These are phyloP conservation scores for Heliocidaris tuberculata DNA, from an alignment of 35 echinoderm and acorn worm species.

Conservation along the genomic window DNA sequence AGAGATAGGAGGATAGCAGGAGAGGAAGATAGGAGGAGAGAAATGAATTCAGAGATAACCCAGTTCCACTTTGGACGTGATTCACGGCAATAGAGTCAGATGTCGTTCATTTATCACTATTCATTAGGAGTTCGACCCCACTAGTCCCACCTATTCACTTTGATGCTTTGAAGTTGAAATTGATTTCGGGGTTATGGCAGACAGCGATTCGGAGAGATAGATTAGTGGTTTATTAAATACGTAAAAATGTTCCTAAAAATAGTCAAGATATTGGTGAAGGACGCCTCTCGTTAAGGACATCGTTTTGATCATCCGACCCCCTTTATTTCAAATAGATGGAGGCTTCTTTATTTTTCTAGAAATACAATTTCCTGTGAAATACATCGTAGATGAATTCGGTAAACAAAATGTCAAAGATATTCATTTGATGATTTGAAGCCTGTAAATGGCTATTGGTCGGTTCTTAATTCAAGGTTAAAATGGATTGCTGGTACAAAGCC, in stretches of 20 bases:
- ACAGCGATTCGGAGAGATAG: not conserved
- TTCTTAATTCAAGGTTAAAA: not conserved
- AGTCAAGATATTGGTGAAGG: not conserved
- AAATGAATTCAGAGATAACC: conserved; percentile 19
- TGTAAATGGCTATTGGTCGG: not conserved
- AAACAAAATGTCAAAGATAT: not conserved
- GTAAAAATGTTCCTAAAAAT: not conserved
- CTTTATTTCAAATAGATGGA: not conserved
- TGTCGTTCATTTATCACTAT: conserved; percentile 35
- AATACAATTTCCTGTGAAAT: not conserved
- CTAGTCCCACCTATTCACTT: conserved; percentile 22
- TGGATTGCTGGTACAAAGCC: not conserved
- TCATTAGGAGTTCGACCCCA: conserved; percentile 15
- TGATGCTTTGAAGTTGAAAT: conserved; percentile 28
- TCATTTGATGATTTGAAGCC: not conserved
- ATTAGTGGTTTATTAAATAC: not conserved
- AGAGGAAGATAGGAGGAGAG: not conserved
- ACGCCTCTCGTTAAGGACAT: not conserved
- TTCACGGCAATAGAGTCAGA: not conserved
- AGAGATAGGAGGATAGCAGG: not conserved
- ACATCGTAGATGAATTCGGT: not conserved
- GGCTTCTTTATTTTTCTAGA: not conserved
- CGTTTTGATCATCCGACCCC: not conserved
- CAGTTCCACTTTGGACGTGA: conserved; percentile 6
- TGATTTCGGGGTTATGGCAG: not conserved